These are phyloP conservation scores for Elysia crispata DNA, from an alignment of 2,888 invertebrate species.

Conservation along the genomic window DNA sequence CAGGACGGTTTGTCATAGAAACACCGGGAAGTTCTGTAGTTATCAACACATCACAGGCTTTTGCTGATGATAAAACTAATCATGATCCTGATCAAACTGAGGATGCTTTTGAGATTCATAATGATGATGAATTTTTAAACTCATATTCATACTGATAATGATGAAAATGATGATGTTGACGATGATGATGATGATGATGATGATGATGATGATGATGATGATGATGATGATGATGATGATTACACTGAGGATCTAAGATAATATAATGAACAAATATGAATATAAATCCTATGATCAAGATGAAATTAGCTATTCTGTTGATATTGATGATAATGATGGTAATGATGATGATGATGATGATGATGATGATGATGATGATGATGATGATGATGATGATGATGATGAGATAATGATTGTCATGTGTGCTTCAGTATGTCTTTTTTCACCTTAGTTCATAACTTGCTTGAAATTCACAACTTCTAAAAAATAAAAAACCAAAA, in stretches of 20 bases:
- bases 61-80: too few species aligned
- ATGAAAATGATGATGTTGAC: too few species aligned
- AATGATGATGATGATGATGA: slow-evolving; percentile 44
- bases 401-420: slow-evolving; percentile 24
- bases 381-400: slow-evolving; percentile 42
- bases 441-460: too few species aligned
- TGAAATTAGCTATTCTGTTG: too few species aligned
- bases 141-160: too few species aligned
- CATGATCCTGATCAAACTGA: too few species aligned
- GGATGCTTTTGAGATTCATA: too few species aligned
- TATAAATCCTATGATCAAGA: not conserved
- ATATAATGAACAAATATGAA: not conserved
- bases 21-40: not conserved
- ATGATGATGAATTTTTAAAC: too few species aligned
- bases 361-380: slow-evolving; percentile 44
- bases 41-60: too few species aligned
- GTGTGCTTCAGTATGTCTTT: too few species aligned
- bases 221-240: slow-evolving; percentile 18
- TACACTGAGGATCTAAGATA: not conserved
- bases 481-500: too few species aligned
- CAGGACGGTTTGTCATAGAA: not conserved
- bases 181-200: not conserved
- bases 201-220: slow-evolving; percentile 9
- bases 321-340: not conserved
- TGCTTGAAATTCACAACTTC: too few species aligned